Conservation (phyloP, 2,888 invertebrate species). For the Latrodectus hesperus region DNA sequence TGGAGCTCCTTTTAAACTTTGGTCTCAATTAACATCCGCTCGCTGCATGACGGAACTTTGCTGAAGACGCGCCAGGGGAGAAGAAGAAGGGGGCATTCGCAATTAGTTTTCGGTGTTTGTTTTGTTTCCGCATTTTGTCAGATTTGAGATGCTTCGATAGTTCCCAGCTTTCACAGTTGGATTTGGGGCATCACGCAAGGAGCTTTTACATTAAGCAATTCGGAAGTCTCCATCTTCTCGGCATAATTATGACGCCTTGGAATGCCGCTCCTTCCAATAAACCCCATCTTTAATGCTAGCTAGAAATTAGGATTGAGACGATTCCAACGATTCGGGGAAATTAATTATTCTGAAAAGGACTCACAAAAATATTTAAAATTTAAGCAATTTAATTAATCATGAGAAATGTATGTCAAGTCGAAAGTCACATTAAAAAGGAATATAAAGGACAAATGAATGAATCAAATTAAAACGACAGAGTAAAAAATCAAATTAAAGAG, state of each 20-base stretch:
- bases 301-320: too few relatives aligned
- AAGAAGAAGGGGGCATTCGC: not conserved
- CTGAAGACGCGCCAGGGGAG: not conserved
- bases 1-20: constrained; percentile 3
- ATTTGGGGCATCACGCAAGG: not conserved
- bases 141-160: not conserved
- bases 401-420: too few relatives aligned
- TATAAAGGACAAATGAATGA: too few relatives aligned
- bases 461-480: too few relatives aligned
- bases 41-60: not conserved
- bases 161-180: not conserved
- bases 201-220: not conserved
- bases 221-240: not conserved
- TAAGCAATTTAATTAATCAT: too few relatives aligned
- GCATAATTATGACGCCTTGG: not conserved
- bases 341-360: too few relatives aligned
- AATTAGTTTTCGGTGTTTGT: constrained; percentile 2
- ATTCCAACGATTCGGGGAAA: too few relatives aligned
- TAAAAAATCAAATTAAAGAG: too few relatives aligned
- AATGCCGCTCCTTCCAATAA: not conserved
- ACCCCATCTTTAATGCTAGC: too few relatives aligned
- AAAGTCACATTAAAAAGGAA: too few relatives aligned
- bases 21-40: not conserved
- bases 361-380: too few relatives aligned
- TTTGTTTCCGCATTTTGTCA: constrained; percentile 5